phyloP scores from a whole-genome alignment of 2,888 invertebrate genomes.

The Chaitophorus viminalis region DNA sequence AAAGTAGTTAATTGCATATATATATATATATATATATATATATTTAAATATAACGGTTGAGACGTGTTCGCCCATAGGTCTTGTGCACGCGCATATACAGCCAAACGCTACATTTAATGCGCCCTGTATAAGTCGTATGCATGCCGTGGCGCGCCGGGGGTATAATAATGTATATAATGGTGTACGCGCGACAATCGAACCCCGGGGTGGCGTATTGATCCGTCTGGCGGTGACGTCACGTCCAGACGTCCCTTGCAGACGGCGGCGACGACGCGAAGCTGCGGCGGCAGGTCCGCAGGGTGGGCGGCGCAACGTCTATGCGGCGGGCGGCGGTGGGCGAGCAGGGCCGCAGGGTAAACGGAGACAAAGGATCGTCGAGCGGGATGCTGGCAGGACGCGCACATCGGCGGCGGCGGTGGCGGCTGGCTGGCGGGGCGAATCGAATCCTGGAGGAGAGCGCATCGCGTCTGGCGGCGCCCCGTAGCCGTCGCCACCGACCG shows the following conservation, averaged over 20 bases:
- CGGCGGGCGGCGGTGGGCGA: background rate
- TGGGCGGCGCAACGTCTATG: background rate
- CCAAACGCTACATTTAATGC: background rate
- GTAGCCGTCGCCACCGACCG: conserved; percentile 6
- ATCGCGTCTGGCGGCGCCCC: conserved; percentile 51
- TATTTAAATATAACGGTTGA: too few relatives aligned
- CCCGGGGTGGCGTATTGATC: conserved; percentile 51
- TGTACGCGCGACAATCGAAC: conserved; percentile 18
- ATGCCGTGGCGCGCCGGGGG: background rate
- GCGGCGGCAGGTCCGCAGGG: conserved; percentile 8
- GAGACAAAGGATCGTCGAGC: conserved; percentile 39
- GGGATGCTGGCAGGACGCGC: conserved; percentile 1
- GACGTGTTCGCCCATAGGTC: background rate
- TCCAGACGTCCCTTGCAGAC: conserved; percentile 57
- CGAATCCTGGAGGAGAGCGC: conserved; percentile 29
- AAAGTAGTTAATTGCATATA: too few relatives aligned
- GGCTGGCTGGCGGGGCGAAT: background rate
- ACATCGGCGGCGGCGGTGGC: conserved; percentile 33
- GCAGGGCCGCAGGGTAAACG: background rate
- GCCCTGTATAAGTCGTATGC: background rate
- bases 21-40: too few relatives aligned
- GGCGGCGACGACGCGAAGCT: background rate
- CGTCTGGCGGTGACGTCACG: conserved; percentile 61
- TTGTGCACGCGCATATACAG: background rate
- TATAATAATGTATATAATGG: background rate